Evolutionary conservation across 2,888 invertebrate species (phyloP).

Genomic region (Tetranychus truncatus): DNA sequence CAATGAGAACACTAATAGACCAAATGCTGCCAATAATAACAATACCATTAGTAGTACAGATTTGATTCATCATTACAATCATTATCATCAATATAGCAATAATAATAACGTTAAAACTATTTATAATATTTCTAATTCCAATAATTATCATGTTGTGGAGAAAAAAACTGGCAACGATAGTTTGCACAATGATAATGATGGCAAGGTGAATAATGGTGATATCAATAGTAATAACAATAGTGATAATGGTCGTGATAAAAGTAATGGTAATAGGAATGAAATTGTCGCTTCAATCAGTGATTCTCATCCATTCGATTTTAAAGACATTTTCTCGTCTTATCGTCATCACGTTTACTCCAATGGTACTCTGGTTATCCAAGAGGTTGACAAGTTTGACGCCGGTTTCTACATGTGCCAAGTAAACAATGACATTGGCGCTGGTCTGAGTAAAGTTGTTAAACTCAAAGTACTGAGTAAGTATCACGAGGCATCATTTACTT

Average conservation of each 20-base stretch:
- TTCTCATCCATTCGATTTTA: constrained; percentile 18
- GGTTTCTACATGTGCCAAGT: constrained; percentile 57
- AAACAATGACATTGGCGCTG: constrained; percentile 48
- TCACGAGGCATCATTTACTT: constrained; percentile 33
- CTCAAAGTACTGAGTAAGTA: constrained; percentile 5
- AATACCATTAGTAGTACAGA: constrained; percentile 2
- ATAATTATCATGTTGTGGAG: not conserved
- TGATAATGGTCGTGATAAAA: no score
- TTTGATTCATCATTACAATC: not conserved
- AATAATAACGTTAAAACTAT: not conserved
- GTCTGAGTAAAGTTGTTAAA: constrained; percentile 11
- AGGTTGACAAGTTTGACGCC: constrained; percentile 27
- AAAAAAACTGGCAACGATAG: not conserved
- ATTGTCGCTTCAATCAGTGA: not conserved
- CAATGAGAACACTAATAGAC: not conserved
- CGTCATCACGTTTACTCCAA: constrained; percentile 23
- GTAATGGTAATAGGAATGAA: not conserved
- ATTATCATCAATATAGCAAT: not conserved
- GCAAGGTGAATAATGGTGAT: constrained; percentile 22
- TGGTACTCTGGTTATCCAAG: constrained; percentile 27
- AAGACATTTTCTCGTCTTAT: constrained; percentile 22
- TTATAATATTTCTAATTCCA: not conserved
- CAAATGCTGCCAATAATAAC: not conserved
- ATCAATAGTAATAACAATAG: no score
- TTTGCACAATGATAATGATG: not conserved